Conservation (phyloP, 2,888 invertebrate genomes). For the Odontocerum albicorne region DNA sequence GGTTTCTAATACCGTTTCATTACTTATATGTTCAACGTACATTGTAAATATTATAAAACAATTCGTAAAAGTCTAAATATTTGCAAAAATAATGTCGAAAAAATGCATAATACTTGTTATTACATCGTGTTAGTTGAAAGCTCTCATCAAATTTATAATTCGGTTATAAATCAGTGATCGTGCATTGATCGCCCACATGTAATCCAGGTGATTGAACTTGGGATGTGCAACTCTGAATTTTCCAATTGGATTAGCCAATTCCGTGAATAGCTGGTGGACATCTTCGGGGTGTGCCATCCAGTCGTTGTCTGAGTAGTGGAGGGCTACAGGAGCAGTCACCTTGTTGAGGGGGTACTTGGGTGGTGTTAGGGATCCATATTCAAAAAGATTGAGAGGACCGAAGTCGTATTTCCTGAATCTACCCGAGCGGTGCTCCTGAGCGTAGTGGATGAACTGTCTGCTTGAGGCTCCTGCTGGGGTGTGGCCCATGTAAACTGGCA, state of each 20-base stretch:
- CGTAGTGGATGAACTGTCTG: slow-evolving; percentile 56
- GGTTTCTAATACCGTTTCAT: no score
- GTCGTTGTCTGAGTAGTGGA: slow-evolving; percentile 60
- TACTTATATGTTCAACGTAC: no score
- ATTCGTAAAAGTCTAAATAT: no score
- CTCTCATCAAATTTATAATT: slow-evolving; percentile 50
- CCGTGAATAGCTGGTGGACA: slow-evolving; percentile 48
- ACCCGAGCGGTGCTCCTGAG: slow-evolving; percentile 46
- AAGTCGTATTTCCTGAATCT: slow-evolving; percentile 54
- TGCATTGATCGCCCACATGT: slow-evolving; percentile 62
- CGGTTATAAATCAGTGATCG: slow-evolving; percentile 54
- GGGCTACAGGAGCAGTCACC: slow-evolving; percentile 50
- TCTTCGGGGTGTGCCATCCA: slow-evolving; percentile 56
- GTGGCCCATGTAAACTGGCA: slow-evolving; percentile 62
- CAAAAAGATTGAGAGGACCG: slow-evolving; percentile 47
- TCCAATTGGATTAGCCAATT: slow-evolving; percentile 55
- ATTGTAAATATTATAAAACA: no score
- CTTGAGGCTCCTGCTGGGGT: slow-evolving; percentile 60
- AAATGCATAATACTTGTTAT: no score
- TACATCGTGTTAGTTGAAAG: no score
- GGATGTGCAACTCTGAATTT: slow-evolving; percentile 52
- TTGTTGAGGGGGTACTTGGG: slow-evolving; percentile 51
- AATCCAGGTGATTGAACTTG: slow-evolving; percentile 67
- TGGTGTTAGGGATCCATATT: slow-evolving; percentile 53
- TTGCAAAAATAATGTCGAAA: no score